Percentiles rank a stretch among this genome's conserved stretches.
These are phyloP conservation scores for Psittacula cyanocephala DNA, from an alignment of 2,113 vertebrate genomes.

Conservation along the genomic window DNA sequence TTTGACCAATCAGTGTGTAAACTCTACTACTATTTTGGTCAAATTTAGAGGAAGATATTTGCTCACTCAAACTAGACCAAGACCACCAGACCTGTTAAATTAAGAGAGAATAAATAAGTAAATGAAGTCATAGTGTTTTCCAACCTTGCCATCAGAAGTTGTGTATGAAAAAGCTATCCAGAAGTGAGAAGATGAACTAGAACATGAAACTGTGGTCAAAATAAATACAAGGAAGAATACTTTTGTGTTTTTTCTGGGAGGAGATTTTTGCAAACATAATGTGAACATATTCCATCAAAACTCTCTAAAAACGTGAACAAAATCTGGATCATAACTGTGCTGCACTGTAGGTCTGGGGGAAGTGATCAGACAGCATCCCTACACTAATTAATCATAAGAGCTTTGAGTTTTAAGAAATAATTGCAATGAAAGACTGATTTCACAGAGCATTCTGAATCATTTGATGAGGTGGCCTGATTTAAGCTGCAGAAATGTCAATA, in stretches of 20 bases:
- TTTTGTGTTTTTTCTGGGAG: background rate
- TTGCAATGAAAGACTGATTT: background rate
- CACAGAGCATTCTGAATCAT: background rate
- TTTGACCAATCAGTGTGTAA: background rate
- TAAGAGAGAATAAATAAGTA: background rate
- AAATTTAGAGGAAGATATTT: background rate
- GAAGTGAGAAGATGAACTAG: background rate
- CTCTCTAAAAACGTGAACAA: background rate
- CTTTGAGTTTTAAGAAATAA: background rate
- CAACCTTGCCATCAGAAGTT: background rate
- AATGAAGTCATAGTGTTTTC: background rate
- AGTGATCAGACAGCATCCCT: background rate
- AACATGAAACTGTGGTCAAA: background rate
- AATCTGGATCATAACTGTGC: background rate
- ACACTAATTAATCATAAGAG: background rate
- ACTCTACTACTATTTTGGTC: background rate
- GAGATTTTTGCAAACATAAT: background rate
- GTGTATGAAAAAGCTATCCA: background rate
- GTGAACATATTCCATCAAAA: background rate
- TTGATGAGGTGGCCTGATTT: background rate
- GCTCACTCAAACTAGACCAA: background rate
- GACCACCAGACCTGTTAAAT: background rate
- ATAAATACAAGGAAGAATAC: background rate
- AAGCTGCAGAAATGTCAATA: background rate
- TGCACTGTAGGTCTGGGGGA: background rate